phyloP scores from a whole-genome alignment of 2,888 invertebrate species.

The Agriopis leucophaearia region DNA sequence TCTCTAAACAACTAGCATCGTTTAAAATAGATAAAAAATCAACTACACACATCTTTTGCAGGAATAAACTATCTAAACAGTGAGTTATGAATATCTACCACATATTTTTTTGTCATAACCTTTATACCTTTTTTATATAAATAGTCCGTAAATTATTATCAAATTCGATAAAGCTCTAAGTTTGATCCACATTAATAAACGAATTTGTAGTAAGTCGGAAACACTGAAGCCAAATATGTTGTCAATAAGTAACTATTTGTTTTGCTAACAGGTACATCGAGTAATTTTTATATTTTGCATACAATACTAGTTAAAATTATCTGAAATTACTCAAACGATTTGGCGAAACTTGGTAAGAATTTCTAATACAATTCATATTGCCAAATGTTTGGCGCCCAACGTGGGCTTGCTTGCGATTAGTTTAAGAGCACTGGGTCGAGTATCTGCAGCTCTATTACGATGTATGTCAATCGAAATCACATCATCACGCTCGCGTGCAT shows the following conservation, averaged over 20 bases:
- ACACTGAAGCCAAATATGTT: conserved; percentile 55
- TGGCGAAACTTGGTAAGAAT: no score
- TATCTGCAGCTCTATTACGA: not conserved
- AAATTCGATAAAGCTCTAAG: conserved; percentile 86
- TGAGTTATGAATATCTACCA: conserved; percentile 68
- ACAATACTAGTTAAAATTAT: no score
- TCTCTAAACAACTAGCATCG: conserved; percentile 79
- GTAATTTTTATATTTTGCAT: no score
- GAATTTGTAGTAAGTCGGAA: conserved; percentile 55
- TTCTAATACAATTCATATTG: no score
- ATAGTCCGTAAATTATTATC: conserved; percentile 85
- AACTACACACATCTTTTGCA: conserved; percentile 74
- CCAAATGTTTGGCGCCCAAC: conserved; percentile 50
- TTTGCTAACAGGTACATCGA: conserved; percentile 32
- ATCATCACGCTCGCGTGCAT: no score
- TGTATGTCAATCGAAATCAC: no score
- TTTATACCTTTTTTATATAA: conserved; percentile 67
- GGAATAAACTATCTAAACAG: conserved; percentile 76
- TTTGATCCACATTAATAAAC: conserved; percentile 85
- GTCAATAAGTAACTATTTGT: conserved; percentile 55
- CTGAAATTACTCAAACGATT: no score
- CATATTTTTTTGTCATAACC: conserved; percentile 53
- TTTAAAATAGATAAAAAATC: conserved; percentile 80
- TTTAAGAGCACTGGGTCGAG: conserved; percentile 3
- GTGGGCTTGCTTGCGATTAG: conserved; percentile 34